Percentiles rank a stretch among this genome's conserved stretches.
These are phyloP conservation scores for Pelmatolapia mariae DNA, from an alignment of 2,113 vertebrate genomes.

Conservation along the genomic window DNA sequence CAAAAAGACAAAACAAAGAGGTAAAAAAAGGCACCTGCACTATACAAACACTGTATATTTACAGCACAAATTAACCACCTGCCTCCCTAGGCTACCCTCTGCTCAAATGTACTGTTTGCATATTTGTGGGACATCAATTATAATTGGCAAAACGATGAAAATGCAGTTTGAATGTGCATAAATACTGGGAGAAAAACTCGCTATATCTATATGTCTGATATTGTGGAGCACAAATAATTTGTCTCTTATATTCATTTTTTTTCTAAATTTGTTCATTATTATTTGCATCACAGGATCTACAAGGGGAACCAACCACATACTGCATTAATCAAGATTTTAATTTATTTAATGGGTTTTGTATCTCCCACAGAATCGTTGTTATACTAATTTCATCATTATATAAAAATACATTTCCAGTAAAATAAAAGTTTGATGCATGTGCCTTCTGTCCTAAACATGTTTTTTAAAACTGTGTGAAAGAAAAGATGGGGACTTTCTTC, in stretches of 20 bases:
- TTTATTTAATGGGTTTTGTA: background rate
- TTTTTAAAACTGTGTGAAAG: background rate
- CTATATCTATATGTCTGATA: background rate
- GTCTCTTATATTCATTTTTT: background rate
- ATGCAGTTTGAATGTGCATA: background rate
- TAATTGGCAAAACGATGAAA: background rate
- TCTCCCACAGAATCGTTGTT: background rate
- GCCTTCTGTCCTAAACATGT: background rate
- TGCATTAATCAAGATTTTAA: background rate
- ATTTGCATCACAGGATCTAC: background rate
- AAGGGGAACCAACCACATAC: background rate
- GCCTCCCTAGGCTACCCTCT: background rate
- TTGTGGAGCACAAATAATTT: background rate
- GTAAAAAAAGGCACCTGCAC: background rate
- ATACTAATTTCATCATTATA: background rate
- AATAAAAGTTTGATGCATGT: background rate
- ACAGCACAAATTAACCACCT: slow-evolving; percentile 18
- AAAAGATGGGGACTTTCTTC: background rate
- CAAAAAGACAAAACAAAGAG: background rate
- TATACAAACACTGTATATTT: background rate
- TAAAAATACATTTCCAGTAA: background rate
- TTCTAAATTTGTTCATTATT: background rate
- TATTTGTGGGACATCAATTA: background rate
- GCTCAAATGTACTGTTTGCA: background rate
- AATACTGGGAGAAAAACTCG: background rate